Evolutionary conservation across 2,113 vertebrate species (phyloP).

Genomic region (Symphodus melops): DNA sequence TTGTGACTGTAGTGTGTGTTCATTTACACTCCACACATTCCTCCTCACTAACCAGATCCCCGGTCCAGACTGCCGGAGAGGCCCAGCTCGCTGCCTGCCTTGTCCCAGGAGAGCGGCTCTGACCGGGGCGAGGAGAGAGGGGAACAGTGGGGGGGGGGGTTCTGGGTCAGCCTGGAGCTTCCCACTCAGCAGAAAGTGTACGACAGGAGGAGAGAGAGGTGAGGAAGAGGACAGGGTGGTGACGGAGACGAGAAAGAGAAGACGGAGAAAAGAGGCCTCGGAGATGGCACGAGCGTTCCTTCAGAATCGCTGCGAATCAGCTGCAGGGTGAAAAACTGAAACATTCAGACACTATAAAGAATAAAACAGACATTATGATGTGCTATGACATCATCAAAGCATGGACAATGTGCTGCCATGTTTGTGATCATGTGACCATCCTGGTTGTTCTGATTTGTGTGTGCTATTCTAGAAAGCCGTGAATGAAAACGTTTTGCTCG

Average conservation of each 20-base stretch:
- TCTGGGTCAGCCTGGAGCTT: constrained; percentile 43
- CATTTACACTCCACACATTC: constrained; percentile 59
- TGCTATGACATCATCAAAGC: no score
- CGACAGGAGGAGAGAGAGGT: constrained; percentile 51
- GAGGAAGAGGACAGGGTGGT: constrained; percentile 49
- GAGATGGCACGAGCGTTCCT: neutral
- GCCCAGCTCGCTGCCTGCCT: constrained; percentile 54
- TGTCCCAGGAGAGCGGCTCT: constrained; percentile 69
- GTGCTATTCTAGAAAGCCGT: no score
- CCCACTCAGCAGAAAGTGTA: constrained; percentile 43
- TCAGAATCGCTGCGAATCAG: neutral
- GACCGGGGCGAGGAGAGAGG: constrained; percentile 57
- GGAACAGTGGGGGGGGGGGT: neutral
- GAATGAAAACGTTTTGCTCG: no score
- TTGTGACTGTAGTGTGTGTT: constrained; percentile 39
- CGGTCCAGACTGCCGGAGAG: constrained; percentile 59
- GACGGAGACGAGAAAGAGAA: constrained; percentile 14
- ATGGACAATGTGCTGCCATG: no score
- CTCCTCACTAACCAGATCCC: constrained; percentile 62
- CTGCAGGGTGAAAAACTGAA: neutral
- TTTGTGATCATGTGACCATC: no score
- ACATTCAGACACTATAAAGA: neutral
- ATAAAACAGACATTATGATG: no score
- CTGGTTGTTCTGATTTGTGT: no score
- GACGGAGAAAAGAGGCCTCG: neutral